These are phyloP conservation scores for Cheirogaleus major DNA, from an alignment of 2,797 vertebrate species.

Conservation along the genomic window DNA sequence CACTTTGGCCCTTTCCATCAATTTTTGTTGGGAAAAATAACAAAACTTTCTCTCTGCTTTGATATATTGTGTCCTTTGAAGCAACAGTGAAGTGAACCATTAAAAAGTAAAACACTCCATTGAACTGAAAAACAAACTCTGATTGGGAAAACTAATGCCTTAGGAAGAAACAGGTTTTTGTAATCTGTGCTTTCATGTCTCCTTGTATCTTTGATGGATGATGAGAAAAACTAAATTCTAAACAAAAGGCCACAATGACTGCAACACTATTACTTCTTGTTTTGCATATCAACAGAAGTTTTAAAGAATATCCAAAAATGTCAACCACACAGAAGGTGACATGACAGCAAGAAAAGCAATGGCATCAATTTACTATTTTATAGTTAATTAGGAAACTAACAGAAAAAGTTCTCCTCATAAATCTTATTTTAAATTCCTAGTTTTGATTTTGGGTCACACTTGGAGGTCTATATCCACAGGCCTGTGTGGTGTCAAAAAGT, in stretches of 20 bases:
- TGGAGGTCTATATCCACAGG: neutral
- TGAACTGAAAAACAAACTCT: slow-evolving; percentile 74
- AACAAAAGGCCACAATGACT: slow-evolving; percentile 31
- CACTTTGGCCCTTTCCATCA: neutral
- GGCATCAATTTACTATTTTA: neutral
- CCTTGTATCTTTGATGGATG: slow-evolving; percentile 61
- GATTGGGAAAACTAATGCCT: slow-evolving; percentile 65
- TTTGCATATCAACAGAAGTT: slow-evolving; percentile 16
- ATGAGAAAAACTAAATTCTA: slow-evolving; percentile 46
- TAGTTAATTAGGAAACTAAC: slow-evolving; percentile 24
- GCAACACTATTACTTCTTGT: neutral
- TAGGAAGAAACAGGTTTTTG: slow-evolving; percentile 50
- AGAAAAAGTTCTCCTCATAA: neutral
- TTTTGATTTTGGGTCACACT: neutral
- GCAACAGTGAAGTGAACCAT: slow-evolving; percentile 67
- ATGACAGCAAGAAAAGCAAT: neutral
- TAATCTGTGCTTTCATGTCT: slow-evolving; percentile 55
- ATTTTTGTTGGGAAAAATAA: slow-evolving; percentile 30
- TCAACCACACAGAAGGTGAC: neutral
- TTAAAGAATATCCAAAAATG: neutral
- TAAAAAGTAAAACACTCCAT: slow-evolving; percentile 71
- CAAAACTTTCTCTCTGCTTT: slow-evolving; percentile 9
- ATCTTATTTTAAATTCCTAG: neutral
- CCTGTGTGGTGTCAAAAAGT: neutral
- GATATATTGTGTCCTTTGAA: slow-evolving; percentile 60